Percentiles rank a stretch among this genome's conserved stretches.
These are phyloP conservation scores for Poeciliopsis presidionis DNA, from an alignment of 2,797 vertebrate species.

Conservation along the genomic window DNA sequence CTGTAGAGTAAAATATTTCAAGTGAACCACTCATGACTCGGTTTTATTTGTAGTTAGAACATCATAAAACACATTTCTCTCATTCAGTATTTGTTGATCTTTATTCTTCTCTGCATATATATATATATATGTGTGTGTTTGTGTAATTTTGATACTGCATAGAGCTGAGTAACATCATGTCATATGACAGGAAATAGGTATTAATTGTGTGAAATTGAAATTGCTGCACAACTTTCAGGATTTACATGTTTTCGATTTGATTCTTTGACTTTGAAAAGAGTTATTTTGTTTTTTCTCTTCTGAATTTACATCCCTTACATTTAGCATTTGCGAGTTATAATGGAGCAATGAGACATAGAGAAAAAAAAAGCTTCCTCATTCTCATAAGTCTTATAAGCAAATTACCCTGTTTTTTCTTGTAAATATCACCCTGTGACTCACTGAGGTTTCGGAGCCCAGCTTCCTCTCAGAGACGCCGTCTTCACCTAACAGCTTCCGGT, in stretches of 20 bases:
- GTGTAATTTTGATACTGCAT: neutral
- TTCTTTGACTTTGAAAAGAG: neutral
- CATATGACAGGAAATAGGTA: neutral
- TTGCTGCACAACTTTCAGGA: too few species aligned
- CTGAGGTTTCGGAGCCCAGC: neutral
- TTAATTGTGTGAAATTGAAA: neutral
- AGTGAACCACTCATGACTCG: slow-evolving; percentile 5
- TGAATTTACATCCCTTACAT: neutral
- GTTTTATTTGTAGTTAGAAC: slow-evolving; percentile 5
- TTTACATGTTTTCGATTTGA: neutral
- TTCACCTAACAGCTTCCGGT: neutral
- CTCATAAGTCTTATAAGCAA: neutral
- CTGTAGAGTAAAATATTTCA: slow-evolving; percentile 45
- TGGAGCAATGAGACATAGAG: neutral
- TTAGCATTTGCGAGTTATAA: neutral
- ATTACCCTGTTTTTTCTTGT: neutral
- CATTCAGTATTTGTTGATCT: neutral
- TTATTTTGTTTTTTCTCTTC: neutral
- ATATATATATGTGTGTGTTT: too few species aligned
- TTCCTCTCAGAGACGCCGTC: neutral
- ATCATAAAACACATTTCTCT: neutral
- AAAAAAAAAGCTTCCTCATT: neutral
- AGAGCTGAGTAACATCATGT: neutral
- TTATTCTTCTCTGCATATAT: neutral
- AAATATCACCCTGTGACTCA: neutral